phyloP scores from a whole-genome alignment of 2,888 invertebrate genomes.

The Chrysolina americana region DNA sequence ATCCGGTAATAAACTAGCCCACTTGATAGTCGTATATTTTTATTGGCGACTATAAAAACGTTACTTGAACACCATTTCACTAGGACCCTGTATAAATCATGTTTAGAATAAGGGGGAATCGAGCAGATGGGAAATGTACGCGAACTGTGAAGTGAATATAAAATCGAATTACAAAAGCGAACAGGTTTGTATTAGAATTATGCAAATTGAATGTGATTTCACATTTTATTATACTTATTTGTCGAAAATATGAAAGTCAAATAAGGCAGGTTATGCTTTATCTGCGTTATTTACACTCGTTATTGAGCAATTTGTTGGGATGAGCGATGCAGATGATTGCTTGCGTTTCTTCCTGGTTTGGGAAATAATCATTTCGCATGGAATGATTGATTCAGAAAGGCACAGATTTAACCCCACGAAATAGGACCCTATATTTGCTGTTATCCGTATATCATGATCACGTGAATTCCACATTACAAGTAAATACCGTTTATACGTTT shows the following conservation, averaged over 20 bases:
- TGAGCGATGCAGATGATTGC: slow-evolving; percentile 22
- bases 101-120: not conserved
- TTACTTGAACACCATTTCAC: not conserved
- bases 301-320: slow-evolving; percentile 16
- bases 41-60: not conserved
- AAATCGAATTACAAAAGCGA: slow-evolving; percentile 13
- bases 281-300: slow-evolving; percentile 25
- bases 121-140: not conserved
- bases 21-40: slow-evolving; percentile 6
- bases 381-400: not conserved
- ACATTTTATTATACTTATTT: slow-evolving; percentile 29
- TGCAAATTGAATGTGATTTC: slow-evolving; percentile 35
- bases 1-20: not conserved
- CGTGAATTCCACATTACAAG: too few relatives aligned
- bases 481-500: too few relatives aligned
- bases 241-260: slow-evolving; percentile 39
- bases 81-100: not conserved
- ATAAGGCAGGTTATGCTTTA: slow-evolving; percentile 29
- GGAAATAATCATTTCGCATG: slow-evolving; percentile 18
- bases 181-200: slow-evolving; percentile 18
- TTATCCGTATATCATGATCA: too few relatives aligned
- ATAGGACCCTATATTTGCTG: too few relatives aligned
- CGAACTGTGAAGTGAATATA: slow-evolving; percentile 14
- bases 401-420: not conserved
- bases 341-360: slow-evolving; percentile 26